phyloP scores from a whole-genome alignment of 2,797 vertebrate species.

The Phataginus tetradactyla region DNA sequence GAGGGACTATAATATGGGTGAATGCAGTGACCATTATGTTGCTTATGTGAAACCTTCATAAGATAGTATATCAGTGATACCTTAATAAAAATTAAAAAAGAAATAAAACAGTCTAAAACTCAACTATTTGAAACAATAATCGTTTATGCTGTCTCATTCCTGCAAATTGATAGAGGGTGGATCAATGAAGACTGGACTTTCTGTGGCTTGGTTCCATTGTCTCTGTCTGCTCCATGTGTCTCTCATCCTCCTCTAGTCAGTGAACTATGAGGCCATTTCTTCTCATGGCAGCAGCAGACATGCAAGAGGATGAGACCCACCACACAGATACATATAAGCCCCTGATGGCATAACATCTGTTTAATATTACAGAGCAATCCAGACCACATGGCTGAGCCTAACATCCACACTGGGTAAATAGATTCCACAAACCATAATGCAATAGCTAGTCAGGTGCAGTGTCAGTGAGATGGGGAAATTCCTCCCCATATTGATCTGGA shows the following conservation, averaged over 20 bases:
- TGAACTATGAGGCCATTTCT: neutral
- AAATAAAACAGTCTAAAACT: neutral
- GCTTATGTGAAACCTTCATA: too few relatives aligned
- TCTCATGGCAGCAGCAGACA: neutral
- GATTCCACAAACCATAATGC: neutral
- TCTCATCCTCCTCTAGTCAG: neutral
- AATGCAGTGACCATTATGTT: too few relatives aligned
- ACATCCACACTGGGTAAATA: neutral
- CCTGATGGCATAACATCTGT: neutral
- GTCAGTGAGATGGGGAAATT: neutral
- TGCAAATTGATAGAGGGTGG: neutral
- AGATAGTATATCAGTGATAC: too few relatives aligned
- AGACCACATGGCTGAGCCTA: neutral
- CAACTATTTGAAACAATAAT: neutral
- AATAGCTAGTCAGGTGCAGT: neutral
- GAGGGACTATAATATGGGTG: too few relatives aligned
- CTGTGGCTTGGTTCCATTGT: neutral
- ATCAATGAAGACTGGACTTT: neutral
- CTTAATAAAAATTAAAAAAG: too few relatives aligned
- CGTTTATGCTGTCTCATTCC: neutral
- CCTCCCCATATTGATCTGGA: neutral
- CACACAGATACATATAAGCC: neutral
- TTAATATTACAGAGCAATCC: neutral
- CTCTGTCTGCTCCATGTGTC: neutral
- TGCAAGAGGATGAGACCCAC: neutral